Percentiles rank a stretch among this genome's conserved stretches.
Evolutionary conservation across 2,797 vertebrate genomes (phyloP).

Genomic region (Tauraco hartlaubi): DNA sequence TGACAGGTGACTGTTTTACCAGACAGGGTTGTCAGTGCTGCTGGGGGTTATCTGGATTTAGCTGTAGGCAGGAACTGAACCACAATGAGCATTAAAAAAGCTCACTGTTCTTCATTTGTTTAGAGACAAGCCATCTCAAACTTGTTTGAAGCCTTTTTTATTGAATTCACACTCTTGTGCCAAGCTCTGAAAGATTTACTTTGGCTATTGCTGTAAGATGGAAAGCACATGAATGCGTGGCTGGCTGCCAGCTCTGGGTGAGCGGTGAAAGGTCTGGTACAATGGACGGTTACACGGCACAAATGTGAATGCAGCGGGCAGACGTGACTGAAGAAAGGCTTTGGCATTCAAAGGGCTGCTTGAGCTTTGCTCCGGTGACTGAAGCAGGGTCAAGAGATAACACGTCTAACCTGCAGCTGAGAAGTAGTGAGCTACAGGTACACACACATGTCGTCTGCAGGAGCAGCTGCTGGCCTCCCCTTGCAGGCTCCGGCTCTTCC

Average conservation of each 20-base stretch:
- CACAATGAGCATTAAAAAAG: slow-evolving; percentile 30
- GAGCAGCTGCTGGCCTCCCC: not conserved
- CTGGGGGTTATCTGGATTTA: slow-evolving; percentile 15
- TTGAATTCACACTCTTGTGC: slow-evolving; percentile 61
- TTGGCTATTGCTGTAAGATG: slow-evolving; percentile 48
- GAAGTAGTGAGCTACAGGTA: not conserved
- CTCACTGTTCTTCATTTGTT: slow-evolving; percentile 36
- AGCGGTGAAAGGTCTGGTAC: slow-evolving; percentile 39
- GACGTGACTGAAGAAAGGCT: slow-evolving; percentile 6
- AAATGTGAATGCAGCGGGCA: slow-evolving; percentile 1
- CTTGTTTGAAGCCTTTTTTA: slow-evolving; percentile 59
- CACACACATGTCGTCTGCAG: rapidly evolving
- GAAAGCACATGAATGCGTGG: slow-evolving; percentile 50
- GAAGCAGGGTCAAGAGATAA: not conserved
- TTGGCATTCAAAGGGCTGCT: not conserved
- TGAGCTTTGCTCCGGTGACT: not conserved
- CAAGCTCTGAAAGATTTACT: slow-evolving; percentile 53
- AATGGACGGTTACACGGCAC: not conserved
- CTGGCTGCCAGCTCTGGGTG: slow-evolving; percentile 48
- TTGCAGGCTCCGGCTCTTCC: not conserved
- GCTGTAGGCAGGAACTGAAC: slow-evolving; percentile 1
- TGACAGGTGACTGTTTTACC: slow-evolving; percentile 16
- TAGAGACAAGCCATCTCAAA: slow-evolving; percentile 60
- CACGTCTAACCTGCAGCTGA: not conserved
- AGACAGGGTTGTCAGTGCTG: not conserved